phyloP scores from a whole-genome alignment of 1,140 invertebrate genomes.

The Aphaenogaster ashmeadi region DNA sequence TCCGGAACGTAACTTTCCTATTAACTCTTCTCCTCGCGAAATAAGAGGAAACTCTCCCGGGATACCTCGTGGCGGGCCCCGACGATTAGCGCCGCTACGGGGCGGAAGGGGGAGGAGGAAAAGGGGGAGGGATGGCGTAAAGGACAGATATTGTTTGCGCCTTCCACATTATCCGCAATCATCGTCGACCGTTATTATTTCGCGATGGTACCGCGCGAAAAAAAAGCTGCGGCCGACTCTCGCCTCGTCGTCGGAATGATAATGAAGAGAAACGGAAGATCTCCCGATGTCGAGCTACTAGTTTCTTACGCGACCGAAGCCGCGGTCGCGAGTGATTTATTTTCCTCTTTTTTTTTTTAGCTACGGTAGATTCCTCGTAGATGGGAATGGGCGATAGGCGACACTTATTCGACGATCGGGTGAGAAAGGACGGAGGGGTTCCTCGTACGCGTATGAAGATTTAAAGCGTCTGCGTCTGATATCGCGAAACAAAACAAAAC shows the following conservation, averaged over 20 bases:
- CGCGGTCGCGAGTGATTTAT: background rate
- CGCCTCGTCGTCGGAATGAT: background rate
- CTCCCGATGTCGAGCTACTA: background rate
- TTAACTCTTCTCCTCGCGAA: constrained; percentile 35
- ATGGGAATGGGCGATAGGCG: background rate
- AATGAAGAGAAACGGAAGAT: constrained; percentile 30
- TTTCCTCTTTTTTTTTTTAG: background rate
- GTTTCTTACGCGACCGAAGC: background rate
- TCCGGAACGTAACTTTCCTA: constrained; percentile 43
- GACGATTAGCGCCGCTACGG: constrained; percentile 8
- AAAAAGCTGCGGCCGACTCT: constrained; percentile 6
- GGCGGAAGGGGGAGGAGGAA: background rate
- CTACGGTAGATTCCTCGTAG: background rate
- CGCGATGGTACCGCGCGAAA: constrained; percentile 14
- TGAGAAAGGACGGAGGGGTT: background rate
- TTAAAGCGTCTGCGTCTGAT: constrained; percentile 11
- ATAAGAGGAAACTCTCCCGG: constrained; percentile 16
- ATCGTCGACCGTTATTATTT: constrained; percentile 27
- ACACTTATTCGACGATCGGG: too few species aligned
- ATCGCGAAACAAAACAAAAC: constrained; percentile 1
- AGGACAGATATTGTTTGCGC: background rate
- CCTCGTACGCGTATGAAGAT: background rate
- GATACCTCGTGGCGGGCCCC: background rate
- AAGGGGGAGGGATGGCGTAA: too few species aligned
- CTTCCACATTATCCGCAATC: constrained; percentile 35